Conservation (phyloP, 1,140 invertebrate genomes). For the Rhizoglyphus robini region DNA sequence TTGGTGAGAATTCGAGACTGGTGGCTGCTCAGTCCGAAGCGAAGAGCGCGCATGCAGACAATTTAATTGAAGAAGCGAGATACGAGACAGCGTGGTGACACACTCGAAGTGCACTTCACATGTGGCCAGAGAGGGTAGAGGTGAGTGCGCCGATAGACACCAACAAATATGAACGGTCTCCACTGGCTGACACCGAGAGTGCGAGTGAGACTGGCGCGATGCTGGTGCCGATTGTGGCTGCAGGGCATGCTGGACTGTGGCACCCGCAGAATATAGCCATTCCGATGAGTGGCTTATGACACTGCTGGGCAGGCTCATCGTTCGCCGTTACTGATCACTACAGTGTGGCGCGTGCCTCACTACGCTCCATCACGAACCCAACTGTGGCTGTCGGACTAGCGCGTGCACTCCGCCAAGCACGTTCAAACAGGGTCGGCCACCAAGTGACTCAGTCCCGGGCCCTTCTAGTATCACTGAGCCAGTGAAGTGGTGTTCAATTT, state of each 20-base stretch:
- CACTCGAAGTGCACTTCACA: background rate
- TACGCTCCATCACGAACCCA: too few species aligned
- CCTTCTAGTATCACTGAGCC: too few species aligned
- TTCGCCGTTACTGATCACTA: background rate
- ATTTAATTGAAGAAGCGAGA: background rate
- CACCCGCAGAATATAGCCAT: conserved; percentile 1
- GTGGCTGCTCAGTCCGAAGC: too few species aligned
- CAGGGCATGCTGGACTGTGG: background rate
- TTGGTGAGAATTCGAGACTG: too few species aligned
- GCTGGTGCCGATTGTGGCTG: background rate
- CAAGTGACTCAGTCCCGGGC: too few species aligned
- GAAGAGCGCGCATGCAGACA: background rate
- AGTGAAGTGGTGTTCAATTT: too few species aligned
- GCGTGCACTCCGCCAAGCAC: too few species aligned
- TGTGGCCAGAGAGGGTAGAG: background rate
- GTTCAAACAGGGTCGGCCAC: too few species aligned
- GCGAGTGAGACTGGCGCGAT: background rate
- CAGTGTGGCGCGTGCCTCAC: conserved; percentile 5
- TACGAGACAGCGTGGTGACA: background rate
- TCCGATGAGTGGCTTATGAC: background rate
- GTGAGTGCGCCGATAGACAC: background rate
- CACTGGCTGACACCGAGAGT: background rate
- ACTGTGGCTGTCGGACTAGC: too few species aligned
- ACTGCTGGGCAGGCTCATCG: background rate
- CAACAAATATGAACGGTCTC: too few species aligned